These are phyloP conservation scores for Dendrocincla fuliginosa DNA, from an alignment of 2,797 vertebrate genomes.

Conservation along the genomic window DNA sequence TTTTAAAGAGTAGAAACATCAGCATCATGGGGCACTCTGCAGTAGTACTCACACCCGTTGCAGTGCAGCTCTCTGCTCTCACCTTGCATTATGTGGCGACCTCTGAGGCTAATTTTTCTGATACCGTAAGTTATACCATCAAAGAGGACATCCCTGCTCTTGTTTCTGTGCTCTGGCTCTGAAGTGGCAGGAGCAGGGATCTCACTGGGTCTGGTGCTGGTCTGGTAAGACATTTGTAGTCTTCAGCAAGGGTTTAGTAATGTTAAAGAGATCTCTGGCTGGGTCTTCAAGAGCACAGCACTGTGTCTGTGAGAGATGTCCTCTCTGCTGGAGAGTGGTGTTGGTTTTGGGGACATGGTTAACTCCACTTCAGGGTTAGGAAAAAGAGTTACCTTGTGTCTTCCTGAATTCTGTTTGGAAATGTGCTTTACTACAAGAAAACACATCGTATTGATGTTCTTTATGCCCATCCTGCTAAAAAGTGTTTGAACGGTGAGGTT, in stretches of 20 bases:
- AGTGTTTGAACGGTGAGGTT: background rate
- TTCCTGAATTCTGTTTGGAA: background rate
- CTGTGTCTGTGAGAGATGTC: background rate
- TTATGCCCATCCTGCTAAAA: background rate
- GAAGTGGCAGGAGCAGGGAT: background rate
- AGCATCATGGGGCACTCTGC: accelerated
- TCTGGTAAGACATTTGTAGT: background rate
- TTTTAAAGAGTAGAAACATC: background rate
- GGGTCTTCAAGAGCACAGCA: background rate
- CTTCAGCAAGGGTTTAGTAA: background rate
- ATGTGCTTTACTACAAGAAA: background rate
- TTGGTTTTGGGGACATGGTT: background rate
- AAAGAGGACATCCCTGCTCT: background rate
- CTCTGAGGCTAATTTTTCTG: background rate
- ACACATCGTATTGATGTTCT: background rate
- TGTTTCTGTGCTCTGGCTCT: background rate
- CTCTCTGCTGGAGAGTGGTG: background rate
- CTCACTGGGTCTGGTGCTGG: background rate
- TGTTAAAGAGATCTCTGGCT: background rate
- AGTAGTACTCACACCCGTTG: background rate
- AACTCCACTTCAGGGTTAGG: background rate
- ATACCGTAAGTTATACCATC: background rate
- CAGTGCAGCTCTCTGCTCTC: background rate
- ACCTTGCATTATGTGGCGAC: background rate
- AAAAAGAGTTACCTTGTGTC: background rate